phyloP scores from a whole-genome alignment of 2,113 vertebrate species.

The Onychostruthus taczanowskii region DNA sequence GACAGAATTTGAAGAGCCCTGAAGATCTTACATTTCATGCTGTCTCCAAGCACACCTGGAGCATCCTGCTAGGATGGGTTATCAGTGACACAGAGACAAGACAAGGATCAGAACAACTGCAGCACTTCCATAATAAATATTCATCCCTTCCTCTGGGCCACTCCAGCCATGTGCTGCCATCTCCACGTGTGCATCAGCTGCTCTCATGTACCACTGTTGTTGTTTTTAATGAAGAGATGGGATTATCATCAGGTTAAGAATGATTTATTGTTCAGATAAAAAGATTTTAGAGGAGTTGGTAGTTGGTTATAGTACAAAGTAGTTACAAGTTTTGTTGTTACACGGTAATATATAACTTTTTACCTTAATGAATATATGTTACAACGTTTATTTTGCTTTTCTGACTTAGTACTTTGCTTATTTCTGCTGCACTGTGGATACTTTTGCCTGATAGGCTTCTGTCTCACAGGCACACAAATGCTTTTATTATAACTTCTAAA shows the following conservation, averaged over 20 bases:
- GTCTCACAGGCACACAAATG: neutral
- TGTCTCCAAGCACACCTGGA: neutral
- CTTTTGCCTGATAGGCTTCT: neutral
- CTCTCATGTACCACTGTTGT: neutral
- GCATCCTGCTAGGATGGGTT: neutral
- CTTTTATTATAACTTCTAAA: neutral
- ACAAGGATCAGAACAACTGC: neutral
- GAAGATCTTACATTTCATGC: neutral
- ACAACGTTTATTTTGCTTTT: neutral
- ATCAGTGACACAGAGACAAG: neutral
- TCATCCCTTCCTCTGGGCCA: neutral
- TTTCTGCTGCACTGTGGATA: neutral
- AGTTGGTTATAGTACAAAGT: neutral
- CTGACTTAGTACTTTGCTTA: neutral
- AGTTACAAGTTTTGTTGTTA: neutral
- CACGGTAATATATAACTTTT: neutral
- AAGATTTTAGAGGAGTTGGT: neutral
- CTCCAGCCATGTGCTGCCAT: neutral
- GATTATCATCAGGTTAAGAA: neutral
- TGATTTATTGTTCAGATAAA: neutral
- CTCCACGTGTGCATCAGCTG: neutral
- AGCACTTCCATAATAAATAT: neutral
- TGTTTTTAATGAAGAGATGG: neutral
- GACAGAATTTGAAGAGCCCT: neutral
- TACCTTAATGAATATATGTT: neutral